Evolutionary conservation across 2,888 invertebrate species (phyloP).

Genomic region (Antitype chi): DNA sequence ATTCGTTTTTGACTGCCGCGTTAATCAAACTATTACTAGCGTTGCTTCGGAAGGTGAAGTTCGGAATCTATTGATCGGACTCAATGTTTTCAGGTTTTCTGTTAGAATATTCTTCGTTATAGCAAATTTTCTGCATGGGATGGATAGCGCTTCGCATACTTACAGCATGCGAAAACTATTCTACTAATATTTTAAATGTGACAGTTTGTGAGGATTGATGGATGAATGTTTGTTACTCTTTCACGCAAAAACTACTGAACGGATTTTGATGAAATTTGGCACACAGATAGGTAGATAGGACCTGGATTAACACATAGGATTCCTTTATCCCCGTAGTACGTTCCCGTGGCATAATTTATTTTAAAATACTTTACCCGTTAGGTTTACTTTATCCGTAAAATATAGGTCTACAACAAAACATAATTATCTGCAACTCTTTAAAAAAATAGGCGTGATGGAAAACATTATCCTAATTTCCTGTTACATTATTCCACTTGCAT

Average conservation of each 20-base stretch:
- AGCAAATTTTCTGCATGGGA: neutral
- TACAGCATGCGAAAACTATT: no score
- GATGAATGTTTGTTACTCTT: no score
- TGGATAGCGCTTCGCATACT: neutral
- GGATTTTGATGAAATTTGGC: no score
- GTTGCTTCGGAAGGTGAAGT: constrained; percentile 9
- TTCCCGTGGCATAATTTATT: no score
- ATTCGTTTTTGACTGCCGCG: constrained; percentile 69
- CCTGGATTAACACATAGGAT: no score
- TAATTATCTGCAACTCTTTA: neutral
- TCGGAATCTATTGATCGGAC: neutral
- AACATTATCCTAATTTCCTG: constrained; percentile 55
- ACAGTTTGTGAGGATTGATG: no score
- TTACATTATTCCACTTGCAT: constrained; percentile 55
- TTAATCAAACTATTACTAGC: neutral
- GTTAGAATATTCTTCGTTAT: constrained; percentile 1
- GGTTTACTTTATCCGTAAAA: neutral
- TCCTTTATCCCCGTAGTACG: no score
- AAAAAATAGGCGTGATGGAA: neutral
- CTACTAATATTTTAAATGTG: no score
- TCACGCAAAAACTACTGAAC: no score
- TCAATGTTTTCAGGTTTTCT: neutral
- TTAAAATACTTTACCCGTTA: no score
- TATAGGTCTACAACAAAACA: neutral
- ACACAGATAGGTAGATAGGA: no score